Percentiles rank a stretch among this genome's conserved stretches.
phyloP scores from a whole-genome alignment of 2,797 vertebrate genomes.

The Diglossa cyanea region DNA sequence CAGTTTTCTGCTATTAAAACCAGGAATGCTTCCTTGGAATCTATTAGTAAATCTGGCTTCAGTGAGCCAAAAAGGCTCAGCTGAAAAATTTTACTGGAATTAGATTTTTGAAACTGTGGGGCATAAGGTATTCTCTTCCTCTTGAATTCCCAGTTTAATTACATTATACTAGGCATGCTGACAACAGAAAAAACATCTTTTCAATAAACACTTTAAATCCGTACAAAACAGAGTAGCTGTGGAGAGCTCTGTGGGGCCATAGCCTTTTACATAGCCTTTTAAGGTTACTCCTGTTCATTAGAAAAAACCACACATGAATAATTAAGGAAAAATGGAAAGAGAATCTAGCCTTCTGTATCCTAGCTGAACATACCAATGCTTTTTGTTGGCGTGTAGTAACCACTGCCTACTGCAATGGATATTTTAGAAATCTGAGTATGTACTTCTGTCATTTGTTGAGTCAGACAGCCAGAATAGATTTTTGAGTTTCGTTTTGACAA shows the following conservation, averaged over 20 bases:
- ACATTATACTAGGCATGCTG: neutral
- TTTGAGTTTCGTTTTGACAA: neutral
- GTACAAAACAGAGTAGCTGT: neutral
- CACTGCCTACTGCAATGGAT: neutral
- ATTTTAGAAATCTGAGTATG: slow-evolving; percentile 15
- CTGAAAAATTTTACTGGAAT: neutral
- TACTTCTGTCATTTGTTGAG: slow-evolving; percentile 6
- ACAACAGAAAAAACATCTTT: slow-evolving; percentile 15
- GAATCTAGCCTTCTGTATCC: neutral
- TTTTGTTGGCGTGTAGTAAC: neutral
- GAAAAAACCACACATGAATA: slow-evolving; percentile 3
- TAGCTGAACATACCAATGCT: neutral
- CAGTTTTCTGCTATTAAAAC: neutral
- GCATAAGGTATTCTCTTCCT: neutral
- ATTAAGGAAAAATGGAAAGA: slow-evolving; percentile 13
- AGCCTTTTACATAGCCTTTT: neutral
- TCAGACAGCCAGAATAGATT: slow-evolving; percentile 2
- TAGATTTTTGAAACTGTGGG: neutral
- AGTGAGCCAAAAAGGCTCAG: neutral
- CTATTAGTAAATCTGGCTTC: neutral
- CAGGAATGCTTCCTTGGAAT: neutral
- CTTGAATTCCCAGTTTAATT: slow-evolving; percentile 48
- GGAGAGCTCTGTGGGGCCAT: neutral
- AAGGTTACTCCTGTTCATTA: neutral
- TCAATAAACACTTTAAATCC: neutral